Evolutionary conservation across 2,797 vertebrate species (phyloP), one percentile per base, ranked within the genome.

Genomic region (Takifugu rubripes): DNA sequence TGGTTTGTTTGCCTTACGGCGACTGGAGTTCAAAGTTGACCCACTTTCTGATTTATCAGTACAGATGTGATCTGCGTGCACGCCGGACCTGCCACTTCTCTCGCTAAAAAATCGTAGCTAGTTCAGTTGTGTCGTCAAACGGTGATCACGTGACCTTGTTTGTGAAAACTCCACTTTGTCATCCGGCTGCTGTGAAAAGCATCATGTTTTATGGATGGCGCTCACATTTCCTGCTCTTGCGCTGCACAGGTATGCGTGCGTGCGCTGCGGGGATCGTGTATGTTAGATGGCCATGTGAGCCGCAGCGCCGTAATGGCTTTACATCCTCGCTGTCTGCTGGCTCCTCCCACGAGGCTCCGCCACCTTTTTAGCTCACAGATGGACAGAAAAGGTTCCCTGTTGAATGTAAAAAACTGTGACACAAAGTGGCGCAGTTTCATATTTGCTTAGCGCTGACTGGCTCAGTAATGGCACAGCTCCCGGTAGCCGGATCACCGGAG

Each of bases 321-420:
- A 68, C 84, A 76, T 77, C 72, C 73, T 67, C 57, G 3, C 77
- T 52, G 49, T 31, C 43, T 54, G 27, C 33, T 49, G 24, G 24
- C 29, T 0, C 52, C 2, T 59, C 76, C 72, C 75, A 25, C 0
- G 70, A 78, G 80, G 77, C 15, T 65, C 64, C 49, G 16, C 64
- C 77, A 72, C 89, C 84, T 84, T 86, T 87, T 84, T 74, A 74
- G 77, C 77, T 68, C 65, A 71, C 90, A 90, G 90, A 90, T 87
- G 88, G 83, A 48, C 8, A 8, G 53, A 64, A 79, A 78, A 79
- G 80, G 76, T 78, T 74, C 83, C 56, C 62, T 76, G 84, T 88
- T 88, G 85, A 89, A 92, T 84, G 66, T 91, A 87, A 92, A 83
- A 89, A 84, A 70, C 70, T 89, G 85, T 89, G 89, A 92, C 90